Evolutionary conservation across 2,113 vertebrate species (phyloP).

Genomic region (Bubo scandiacus): DNA sequence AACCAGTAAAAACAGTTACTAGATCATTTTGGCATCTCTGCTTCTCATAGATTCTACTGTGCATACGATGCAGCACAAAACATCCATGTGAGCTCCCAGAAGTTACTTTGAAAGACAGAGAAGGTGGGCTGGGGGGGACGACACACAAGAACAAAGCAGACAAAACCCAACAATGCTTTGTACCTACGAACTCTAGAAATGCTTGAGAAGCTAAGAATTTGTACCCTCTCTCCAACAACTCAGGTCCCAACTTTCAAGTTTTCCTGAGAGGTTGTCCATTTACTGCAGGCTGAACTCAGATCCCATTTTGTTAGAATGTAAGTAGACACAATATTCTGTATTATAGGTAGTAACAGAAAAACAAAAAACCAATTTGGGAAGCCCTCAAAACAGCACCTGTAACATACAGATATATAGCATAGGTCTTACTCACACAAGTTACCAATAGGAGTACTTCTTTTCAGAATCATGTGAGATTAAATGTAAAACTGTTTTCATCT

Average conservation of each 20-base stretch:
- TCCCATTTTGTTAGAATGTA: not conserved
- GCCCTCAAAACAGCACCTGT: not conserved
- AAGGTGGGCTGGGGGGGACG: not conserved
- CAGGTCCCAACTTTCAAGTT: not conserved
- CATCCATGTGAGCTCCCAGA: not conserved
- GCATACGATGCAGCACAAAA: not conserved
- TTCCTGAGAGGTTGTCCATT: not conserved
- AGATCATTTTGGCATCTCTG: not conserved
- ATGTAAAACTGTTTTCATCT: not conserved
- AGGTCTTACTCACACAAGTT: not conserved
- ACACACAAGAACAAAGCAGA: not conserved
- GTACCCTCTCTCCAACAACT: not conserved
- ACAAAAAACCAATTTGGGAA: not conserved
- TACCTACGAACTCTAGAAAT: not conserved
- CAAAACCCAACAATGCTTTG: not conserved
- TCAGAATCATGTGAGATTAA: not conserved
- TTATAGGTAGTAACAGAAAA: not conserved
- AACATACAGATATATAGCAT: not conserved
- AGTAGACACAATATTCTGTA: not conserved
- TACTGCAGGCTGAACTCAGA: not conserved
- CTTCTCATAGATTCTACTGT: not conserved
- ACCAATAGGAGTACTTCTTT: not conserved
- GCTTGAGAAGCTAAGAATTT: not conserved
- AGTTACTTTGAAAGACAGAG: not conserved
- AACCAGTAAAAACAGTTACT: not conserved